Evolutionary conservation across 2,797 vertebrate genomes (phyloP).

Genomic region (Gallinago solitaria): DNA sequence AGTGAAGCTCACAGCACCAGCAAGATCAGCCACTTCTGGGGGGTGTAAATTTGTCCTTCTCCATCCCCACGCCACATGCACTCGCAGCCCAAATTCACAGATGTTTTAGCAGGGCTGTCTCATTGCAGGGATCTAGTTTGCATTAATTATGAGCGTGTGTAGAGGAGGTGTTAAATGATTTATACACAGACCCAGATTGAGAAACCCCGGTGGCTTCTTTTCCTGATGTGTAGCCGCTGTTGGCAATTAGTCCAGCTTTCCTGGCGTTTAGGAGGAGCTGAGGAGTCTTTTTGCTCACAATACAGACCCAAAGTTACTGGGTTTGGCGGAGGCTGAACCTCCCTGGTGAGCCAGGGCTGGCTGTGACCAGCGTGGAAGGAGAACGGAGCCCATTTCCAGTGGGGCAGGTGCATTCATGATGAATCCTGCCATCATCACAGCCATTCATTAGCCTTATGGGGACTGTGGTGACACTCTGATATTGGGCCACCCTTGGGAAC

Average conservation of each 20-base stretch:
- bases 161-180: constrained; percentile 69
- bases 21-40: not conserved
- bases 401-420: accelerated
- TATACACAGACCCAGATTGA: constrained; percentile 50
- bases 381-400: not conserved
- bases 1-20: not conserved
- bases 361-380: not conserved
- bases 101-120: not conserved
- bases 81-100: not conserved
- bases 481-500: not conserved
- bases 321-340: not conserved
- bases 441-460: not conserved
- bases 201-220: not conserved
- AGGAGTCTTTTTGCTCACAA: not conserved
- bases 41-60: not conserved
- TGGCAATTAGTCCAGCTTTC: not conserved
- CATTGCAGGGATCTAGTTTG: not conserved
- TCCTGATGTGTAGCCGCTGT: not conserved
- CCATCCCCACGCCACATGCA: accelerated
- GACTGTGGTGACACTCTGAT: not conserved
- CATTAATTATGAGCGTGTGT: constrained; percentile 59
- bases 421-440: not conserved
- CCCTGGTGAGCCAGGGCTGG: not conserved
- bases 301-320: not conserved
- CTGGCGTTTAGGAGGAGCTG: not conserved